These are phyloP conservation scores for Pharmacophagus antenor DNA, from an alignment of 2,888 invertebrate species.

Conservation along the genomic window DNA sequence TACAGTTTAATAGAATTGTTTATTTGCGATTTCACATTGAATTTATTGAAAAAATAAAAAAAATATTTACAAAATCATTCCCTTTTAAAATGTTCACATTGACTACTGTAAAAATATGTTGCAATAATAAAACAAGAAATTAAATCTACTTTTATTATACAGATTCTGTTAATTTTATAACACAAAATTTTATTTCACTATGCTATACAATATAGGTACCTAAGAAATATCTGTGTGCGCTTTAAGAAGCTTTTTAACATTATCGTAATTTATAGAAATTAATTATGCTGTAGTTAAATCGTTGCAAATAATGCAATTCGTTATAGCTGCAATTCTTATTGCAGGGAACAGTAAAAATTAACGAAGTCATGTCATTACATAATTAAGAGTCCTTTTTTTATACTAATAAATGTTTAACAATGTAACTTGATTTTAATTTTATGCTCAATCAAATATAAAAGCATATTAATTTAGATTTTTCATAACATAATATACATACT, in stretches of 20 bases:
- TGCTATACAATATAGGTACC: neutral
- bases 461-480: too few relatives aligned
- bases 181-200: neutral
- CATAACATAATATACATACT: too few relatives aligned
- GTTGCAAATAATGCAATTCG: neutral
- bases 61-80: too few relatives aligned
- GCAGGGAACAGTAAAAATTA: neutral
- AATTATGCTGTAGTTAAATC: neutral
- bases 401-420: too few relatives aligned
- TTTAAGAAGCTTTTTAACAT: neutral
- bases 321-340: neutral
- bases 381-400: neutral
- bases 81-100: too few relatives aligned
- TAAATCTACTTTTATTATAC: neutral
- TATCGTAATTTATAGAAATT: neutral
- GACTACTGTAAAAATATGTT: too few relatives aligned
- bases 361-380: neutral
- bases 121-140: too few relatives aligned
- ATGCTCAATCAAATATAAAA: too few relatives aligned
- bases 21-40: too few relatives aligned
- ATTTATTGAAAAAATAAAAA: too few relatives aligned
- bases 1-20: too few relatives aligned
- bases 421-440: too few relatives aligned
- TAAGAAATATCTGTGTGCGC: neutral
- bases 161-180: neutral